A percentile compares a stretch with the other conserved stretches of the same genome.
Conservation (phyloP, 1,140 invertebrate genomes). For the Drosophila sulfurigaster region DNA sequence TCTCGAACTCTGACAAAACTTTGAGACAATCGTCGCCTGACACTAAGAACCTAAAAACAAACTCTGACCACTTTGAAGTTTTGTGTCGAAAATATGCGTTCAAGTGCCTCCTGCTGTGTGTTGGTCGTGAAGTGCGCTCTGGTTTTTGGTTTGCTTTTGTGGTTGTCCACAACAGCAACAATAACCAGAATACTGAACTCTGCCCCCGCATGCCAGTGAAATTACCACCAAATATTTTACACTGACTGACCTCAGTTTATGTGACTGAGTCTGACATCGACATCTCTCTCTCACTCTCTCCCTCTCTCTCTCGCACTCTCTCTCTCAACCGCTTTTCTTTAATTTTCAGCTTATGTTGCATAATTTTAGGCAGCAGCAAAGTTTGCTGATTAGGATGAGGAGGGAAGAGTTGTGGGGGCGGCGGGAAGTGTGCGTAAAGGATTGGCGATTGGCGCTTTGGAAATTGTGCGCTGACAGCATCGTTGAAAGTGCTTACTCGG, state of each 20-base stretch:
- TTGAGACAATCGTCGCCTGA: background rate
- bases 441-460: conserved; percentile 22
- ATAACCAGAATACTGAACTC: background rate
- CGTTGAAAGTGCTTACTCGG: conserved; percentile 24
- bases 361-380: conserved; percentile 59
- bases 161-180: conserved; percentile 40
- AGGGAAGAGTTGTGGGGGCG: no score
- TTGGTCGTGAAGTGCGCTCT: conserved; percentile 47
- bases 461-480: conserved; percentile 49
- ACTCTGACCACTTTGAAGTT: conserved; percentile 46
- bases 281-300: no score
- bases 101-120: conserved; percentile 2
- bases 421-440: conserved; percentile 1
- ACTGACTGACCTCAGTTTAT: conserved; percentile 4
- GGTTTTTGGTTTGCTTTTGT: conserved; percentile 67
- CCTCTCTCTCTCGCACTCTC: no score
- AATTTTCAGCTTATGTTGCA: conserved; percentile 81
- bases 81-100: conserved; percentile 8
- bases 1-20: conserved; percentile 12
- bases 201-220: conserved; percentile 43
- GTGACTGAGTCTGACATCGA: background rate
- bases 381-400: no score
- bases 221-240: conserved; percentile 26
- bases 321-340: conserved; percentile 44
- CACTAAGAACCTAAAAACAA: conserved; percentile 9